Evolutionary conservation across 2,113 vertebrate species (phyloP).

Genomic region (Cynoglossus semilaevis): DNA sequence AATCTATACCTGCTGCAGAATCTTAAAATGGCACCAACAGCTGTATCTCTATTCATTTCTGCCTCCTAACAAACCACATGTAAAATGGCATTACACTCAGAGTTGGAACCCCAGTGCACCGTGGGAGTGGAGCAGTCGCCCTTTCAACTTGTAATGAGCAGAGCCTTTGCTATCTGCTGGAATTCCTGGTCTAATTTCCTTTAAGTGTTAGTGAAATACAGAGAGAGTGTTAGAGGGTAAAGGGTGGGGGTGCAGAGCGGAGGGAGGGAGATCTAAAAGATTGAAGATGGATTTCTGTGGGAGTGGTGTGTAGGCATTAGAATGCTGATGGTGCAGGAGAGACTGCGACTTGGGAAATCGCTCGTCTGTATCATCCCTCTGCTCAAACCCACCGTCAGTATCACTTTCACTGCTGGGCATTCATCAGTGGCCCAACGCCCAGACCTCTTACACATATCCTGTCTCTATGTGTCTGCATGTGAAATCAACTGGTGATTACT

Average conservation of each 20-base stretch:
- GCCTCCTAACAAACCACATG: background rate
- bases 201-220: slow-evolving; percentile 60
- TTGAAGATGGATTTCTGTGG: slow-evolving; percentile 67
- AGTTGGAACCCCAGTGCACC: slow-evolving; percentile 10
- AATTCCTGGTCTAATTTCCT: slow-evolving; percentile 60
- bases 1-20: too few relatives aligned
- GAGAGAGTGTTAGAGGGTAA: slow-evolving; percentile 42
- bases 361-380: slow-evolving; percentile 59
- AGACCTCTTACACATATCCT: slow-evolving; percentile 13
- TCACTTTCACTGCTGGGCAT: slow-evolving; percentile 42
- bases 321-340: slow-evolving; percentile 71
- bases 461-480: slow-evolving; percentile 6
- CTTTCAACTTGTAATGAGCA: slow-evolving; percentile 48
- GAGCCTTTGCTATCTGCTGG: slow-evolving; percentile 39
- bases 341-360: slow-evolving; percentile 64
- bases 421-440: slow-evolving; percentile 17
- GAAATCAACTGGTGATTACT: slow-evolving; percentile 2
- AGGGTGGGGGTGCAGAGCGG: slow-evolving; percentile 42
- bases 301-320: slow-evolving; percentile 69
- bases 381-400: slow-evolving; percentile 50
- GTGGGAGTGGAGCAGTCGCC: slow-evolving; percentile 38
- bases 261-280: slow-evolving; percentile 60
- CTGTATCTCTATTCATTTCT: too few relatives aligned
- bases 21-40: too few relatives aligned
- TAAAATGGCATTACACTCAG: slow-evolving; percentile 22